Percentiles rank a stretch among this genome's conserved stretches.
Conservation (phyloP, 2,888 invertebrate species). For the Drosophila barbarae region DNA sequence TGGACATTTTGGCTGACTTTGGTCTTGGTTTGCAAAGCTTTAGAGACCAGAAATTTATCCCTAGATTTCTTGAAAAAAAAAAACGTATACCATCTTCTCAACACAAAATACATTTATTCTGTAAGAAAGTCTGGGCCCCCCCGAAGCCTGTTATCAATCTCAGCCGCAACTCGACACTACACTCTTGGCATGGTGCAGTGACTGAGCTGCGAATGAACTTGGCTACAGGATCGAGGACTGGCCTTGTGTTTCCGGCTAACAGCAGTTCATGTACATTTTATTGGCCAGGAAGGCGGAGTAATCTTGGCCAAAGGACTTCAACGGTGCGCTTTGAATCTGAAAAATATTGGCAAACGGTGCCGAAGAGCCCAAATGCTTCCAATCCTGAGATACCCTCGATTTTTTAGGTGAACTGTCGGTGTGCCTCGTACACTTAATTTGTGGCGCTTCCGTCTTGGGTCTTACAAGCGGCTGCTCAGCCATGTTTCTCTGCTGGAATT, state of each 20-base stretch:
- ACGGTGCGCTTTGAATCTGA: slow-evolving; percentile 4
- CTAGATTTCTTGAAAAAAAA: too few species aligned
- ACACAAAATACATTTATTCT: slow-evolving; percentile 19
- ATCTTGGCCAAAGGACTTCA: slow-evolving; percentile 5
- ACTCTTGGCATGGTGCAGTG: background rate
- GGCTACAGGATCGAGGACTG: slow-evolving; percentile 6
- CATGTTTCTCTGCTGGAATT: slow-evolving; percentile 5
- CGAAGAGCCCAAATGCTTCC: background rate
- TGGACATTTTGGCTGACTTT: background rate
- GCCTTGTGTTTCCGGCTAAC: slow-evolving; percentile 5
- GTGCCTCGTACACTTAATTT: background rate
- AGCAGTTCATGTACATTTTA: slow-evolving; percentile 17
- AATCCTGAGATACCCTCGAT: background rate
- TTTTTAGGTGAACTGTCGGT: background rate
- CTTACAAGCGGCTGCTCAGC: background rate
- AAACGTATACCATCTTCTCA: background rate
- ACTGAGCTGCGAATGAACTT: slow-evolving; percentile 11
- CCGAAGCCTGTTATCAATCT: slow-evolving; percentile 5
- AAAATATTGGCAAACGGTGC: slow-evolving; percentile 19
- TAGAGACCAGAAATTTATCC: background rate
- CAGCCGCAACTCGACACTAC: slow-evolving; percentile 13
- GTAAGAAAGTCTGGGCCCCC: background rate
- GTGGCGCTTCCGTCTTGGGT: background rate
- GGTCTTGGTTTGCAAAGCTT: background rate
- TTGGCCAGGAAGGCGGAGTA: background rate